A percentile compares a stretch with the other conserved stretches of the same genome.
Evolutionary conservation across 2,113 vertebrate genomes (phyloP).

Genomic region (Dipodomys spectabilis): DNA sequence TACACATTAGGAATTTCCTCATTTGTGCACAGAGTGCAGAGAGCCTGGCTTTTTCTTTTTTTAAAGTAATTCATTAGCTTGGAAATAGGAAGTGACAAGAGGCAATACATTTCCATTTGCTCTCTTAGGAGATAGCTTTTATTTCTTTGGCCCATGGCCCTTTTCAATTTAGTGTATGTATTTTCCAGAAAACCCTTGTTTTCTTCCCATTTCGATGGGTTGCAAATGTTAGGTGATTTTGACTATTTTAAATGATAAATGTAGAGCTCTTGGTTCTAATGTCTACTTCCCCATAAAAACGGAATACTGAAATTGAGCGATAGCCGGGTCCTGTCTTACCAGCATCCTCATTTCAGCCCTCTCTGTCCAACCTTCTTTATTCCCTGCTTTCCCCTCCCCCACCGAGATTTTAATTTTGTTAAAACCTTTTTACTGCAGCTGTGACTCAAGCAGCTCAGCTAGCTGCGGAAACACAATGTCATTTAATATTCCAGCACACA

Average conservation of each 20-base stretch:
- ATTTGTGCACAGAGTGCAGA: neutral
- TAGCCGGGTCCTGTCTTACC: neutral
- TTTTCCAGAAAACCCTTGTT: slow-evolving; percentile 59
- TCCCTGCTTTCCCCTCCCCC: slow-evolving; percentile 57
- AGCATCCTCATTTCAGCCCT: neutral
- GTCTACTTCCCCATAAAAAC: neutral
- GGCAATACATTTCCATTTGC: slow-evolving; percentile 73
- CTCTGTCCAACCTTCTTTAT: neutral
- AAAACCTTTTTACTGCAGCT: slow-evolving; percentile 71
- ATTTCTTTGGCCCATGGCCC: slow-evolving; percentile 54
- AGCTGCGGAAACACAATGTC: slow-evolving; percentile 72
- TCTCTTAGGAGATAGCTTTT: slow-evolving; percentile 55
- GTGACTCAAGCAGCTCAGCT: slow-evolving; percentile 64
- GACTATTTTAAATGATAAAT: slow-evolving; percentile 52
- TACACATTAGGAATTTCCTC: neutral
- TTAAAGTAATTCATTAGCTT: slow-evolving; percentile 72
- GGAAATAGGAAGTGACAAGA: slow-evolving; percentile 72
- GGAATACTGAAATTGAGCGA: neutral
- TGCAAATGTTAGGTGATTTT: slow-evolving; percentile 26
- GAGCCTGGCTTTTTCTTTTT: slow-evolving; percentile 59
- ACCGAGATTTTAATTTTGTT: slow-evolving; percentile 78
- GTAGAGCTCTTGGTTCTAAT: neutral
- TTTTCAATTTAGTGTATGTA: slow-evolving; percentile 48
- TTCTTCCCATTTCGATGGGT: neutral
- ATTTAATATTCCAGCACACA: slow-evolving; percentile 72